Conservation (phyloP, 2,113 vertebrate genomes). For the Gracilinanus agilis region DNA sequence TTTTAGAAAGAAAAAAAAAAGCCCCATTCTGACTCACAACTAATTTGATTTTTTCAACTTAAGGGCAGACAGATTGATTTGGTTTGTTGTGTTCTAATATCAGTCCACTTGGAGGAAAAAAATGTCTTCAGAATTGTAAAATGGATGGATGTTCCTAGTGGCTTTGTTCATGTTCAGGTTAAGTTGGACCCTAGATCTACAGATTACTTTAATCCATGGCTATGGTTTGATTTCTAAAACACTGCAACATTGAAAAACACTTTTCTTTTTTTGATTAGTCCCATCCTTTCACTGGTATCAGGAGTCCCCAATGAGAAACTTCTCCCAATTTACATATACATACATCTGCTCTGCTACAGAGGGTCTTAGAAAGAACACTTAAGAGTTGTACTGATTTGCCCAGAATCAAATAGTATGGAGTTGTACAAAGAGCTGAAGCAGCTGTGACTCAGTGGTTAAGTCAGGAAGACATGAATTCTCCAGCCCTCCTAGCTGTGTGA, state of each 20-base stretch:
- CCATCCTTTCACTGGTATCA: neutral
- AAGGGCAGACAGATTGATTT: neutral
- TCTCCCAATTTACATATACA: neutral
- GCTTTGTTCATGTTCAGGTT: neutral
- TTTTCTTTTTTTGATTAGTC: neutral
- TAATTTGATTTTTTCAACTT: neutral
- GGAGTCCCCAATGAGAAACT: neutral
- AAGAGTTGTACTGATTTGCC: neutral
- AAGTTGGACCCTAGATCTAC: neutral
- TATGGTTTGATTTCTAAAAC: neutral
- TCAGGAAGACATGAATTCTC: too few species aligned
- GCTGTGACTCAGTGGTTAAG: too few species aligned
- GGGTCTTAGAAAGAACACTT: neutral
- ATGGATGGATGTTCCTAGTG: neutral
- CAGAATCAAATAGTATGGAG: neutral
- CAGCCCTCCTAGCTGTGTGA: too few species aligned
- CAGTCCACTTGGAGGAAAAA: neutral
- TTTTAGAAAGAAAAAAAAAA: neutral
- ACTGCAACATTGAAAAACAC: neutral
- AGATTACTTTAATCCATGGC: neutral
- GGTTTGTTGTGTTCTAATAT: neutral
- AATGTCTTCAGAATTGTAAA: neutral
- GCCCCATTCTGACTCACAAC: neutral
- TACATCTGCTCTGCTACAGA: neutral
- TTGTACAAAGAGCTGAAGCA: too few species aligned